Base-by-base conservation (phyloP, 2,797 vertebrate species). In the Sebastes nivosus region DNA sequence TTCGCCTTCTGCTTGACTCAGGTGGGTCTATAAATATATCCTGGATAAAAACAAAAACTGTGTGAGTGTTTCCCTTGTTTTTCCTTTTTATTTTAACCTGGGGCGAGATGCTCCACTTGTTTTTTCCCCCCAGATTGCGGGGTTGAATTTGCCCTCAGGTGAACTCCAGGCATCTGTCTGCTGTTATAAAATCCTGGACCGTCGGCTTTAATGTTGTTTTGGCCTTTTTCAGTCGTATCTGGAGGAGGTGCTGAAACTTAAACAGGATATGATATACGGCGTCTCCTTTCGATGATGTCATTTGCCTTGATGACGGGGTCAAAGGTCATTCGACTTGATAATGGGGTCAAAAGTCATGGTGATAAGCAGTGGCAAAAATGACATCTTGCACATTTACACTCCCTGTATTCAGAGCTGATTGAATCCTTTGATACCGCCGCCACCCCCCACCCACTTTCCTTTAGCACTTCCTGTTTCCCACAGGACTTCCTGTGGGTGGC, bases 1-100 rank as follows among this genome's bases (percentile, higher is more conserved):
- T 99, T 76, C 96, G 96, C 77, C 94, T 99, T 91, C 96, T 99
- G 70, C 96, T 99, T 75, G 96, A 99, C 95, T 97, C 97, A 96
- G 98, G 98, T 99, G 94, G 78, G 92, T 89, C 77, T 83, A 77
- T 69, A 86, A 88, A 90, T 87, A 67, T 55, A 65, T 61, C 55
- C 38, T 16, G 2, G 27, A 50, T 67, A 24, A 77, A 87, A 77
- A 87, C 20, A 42, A 16, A 68, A 79, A 65, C 20, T 14, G 6
- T 2, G 8, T 13, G 14, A 34, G 16, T 50, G 25, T 16, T 67
- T 70, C 20, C 5, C 65, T 67, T 70, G 59, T 81, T 80, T 72
- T 12, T n/a, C 36, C 2, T 5, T 27, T 24, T 38, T 46, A 22
- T 77, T 67, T 36, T 29, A 38, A 81, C 79, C 68, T 65, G 70